phyloP scores from a whole-genome alignment of 2,888 invertebrate species.

The Notodonta dromedarius region DNA sequence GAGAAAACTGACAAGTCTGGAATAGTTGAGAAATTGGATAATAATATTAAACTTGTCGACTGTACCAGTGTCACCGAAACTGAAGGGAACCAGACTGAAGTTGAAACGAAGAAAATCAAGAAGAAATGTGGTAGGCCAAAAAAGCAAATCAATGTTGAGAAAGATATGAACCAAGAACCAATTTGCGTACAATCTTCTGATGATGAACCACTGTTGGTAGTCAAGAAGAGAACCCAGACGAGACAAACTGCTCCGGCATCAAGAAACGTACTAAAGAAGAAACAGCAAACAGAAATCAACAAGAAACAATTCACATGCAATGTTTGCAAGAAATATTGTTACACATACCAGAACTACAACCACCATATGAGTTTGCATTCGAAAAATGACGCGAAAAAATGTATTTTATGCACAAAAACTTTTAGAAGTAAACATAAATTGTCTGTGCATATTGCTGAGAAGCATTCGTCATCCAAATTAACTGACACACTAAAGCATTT shows the following conservation, averaged over 20 bases:
- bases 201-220: constrained; percentile 50
- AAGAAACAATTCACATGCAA: constrained; percentile 56
- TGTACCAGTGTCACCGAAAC: constrained; percentile 39
- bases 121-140: constrained; percentile 9
- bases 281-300: constrained; percentile 11
- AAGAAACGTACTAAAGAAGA: constrained; percentile 16
- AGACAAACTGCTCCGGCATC: constrained; percentile 9
- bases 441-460: constrained; percentile 48
- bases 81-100: constrained; percentile 43
- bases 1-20: background rate
- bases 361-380: constrained; percentile 65
- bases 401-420: constrained; percentile 61
- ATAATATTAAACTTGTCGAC: constrained; percentile 18
- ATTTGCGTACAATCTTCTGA: constrained; percentile 50
- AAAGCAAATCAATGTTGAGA: background rate
- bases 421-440: constrained; percentile 56
- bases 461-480: constrained; percentile 61
- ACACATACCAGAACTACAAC: constrained; percentile 70
- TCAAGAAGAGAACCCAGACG: constrained; percentile 34
- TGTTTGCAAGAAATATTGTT: constrained; percentile 67
- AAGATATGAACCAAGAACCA: constrained; percentile 11
- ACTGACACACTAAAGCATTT: constrained; percentile 69
- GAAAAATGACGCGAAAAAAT: constrained; percentile 52
- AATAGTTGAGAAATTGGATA: background rate
- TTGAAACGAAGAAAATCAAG: constrained; percentile 13